Evolutionary conservation across 2,888 invertebrate genomes (phyloP).

Genomic region (Eubasilissa splendida): DNA sequence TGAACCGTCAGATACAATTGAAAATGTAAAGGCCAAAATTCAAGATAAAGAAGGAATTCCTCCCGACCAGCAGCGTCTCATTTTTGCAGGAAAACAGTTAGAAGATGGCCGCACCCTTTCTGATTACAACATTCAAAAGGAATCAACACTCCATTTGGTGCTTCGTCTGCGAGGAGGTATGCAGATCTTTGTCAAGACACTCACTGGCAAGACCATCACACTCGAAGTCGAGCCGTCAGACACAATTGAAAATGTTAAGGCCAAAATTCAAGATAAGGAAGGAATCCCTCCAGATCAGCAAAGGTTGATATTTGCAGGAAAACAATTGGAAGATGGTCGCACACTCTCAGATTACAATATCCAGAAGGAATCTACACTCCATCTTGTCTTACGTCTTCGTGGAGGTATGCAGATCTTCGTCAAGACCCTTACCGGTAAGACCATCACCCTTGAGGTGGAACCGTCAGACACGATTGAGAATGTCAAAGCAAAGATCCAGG

Average conservation of each 20-base stretch:
- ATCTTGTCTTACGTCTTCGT: conserved; percentile 70
- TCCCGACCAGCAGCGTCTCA: conserved; percentile 74
- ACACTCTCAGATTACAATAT: conserved; percentile 75
- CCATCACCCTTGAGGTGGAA: conserved; percentile 74
- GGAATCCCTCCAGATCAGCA: conserved; percentile 74
- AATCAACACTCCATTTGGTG: conserved; percentile 83
- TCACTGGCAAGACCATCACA: conserved; percentile 74
- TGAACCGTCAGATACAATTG: conserved; percentile 92
- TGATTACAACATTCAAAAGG: conserved; percentile 76
- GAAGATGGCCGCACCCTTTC: conserved; percentile 74
- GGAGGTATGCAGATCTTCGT: conserved; percentile 80
- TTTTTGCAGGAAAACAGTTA: conserved; percentile 73
- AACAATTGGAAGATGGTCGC: conserved; percentile 73
- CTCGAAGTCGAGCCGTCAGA: conserved; percentile 74
- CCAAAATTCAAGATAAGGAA: conserved; percentile 71
- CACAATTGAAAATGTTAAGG: conserved; percentile 74
- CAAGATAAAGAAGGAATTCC: conserved; percentile 76
- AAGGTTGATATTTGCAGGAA: conserved; percentile 73
- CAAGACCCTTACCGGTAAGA: conserved; percentile 74
- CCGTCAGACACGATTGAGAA: conserved; percentile 78
- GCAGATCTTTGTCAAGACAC: conserved; percentile 76
- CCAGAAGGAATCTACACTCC: conserved; percentile 73
- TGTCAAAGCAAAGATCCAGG: conserved; percentile 76
- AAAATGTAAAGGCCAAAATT: conserved; percentile 75
- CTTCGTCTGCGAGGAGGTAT: conserved; percentile 92